These are phyloP conservation scores for Melanogrammus aeglefinus DNA, from an alignment of 2,797 vertebrate genomes.

Conservation along the genomic window DNA sequence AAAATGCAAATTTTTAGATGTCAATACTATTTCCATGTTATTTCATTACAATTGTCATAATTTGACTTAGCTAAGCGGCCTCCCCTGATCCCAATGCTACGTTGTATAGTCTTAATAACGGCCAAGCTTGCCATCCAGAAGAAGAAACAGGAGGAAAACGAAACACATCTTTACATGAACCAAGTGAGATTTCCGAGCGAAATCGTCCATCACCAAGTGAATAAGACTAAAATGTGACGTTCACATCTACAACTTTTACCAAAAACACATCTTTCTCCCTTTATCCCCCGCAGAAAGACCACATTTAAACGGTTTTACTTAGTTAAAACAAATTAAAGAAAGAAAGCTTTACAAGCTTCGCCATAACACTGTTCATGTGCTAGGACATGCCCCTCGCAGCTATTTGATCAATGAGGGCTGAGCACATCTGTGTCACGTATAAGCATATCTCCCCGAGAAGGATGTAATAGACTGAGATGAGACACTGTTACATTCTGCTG, in stretches of 20 bases:
- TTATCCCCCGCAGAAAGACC: conserved; percentile 32
- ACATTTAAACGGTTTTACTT: conserved; percentile 42
- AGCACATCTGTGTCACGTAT: conserved; percentile 16
- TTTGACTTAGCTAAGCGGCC: not conserved
- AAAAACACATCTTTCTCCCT: conserved; percentile 47
- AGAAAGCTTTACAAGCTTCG: conserved; percentile 4
- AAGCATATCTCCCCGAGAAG: conserved; percentile 37
- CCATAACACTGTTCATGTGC: conserved; percentile 24
- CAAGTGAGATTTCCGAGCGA: conserved; percentile 27
- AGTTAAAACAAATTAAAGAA: conserved; percentile 47
- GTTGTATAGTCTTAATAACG: conserved; percentile 7
- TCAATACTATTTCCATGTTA: conserved; percentile 32
- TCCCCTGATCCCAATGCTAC: not conserved
- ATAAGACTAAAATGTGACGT: conserved; percentile 38
- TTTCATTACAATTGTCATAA: not conserved
- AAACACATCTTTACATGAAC: conserved; percentile 31
- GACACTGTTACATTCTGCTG: conserved; percentile 61
- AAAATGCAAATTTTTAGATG: conserved; percentile 61
- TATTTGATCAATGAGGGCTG: conserved; percentile 17
- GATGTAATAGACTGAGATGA: conserved; percentile 29
- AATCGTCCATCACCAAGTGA: conserved; percentile 22
- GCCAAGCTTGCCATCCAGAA: conserved; percentile 25
- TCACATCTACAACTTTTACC: conserved; percentile 54
- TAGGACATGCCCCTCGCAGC: conserved; percentile 22
- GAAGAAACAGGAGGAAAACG: conserved; percentile 22